phyloP scores from a whole-genome alignment of 2,797 vertebrate species.

The Leptatherina wallacei region DNA sequence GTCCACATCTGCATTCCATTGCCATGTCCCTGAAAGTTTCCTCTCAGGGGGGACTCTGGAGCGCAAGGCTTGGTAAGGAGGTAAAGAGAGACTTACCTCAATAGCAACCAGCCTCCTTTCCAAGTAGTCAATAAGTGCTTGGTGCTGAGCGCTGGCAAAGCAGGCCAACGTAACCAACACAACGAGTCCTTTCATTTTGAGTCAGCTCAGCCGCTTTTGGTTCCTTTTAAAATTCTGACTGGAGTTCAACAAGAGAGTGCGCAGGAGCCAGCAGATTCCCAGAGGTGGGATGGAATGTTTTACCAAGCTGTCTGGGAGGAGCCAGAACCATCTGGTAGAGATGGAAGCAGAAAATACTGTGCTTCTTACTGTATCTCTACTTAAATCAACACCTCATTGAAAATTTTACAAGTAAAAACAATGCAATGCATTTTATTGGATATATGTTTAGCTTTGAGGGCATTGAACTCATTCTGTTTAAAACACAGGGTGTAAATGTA shows the following conservation, averaged over 20 bases:
- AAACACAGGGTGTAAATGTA: constrained; percentile 4
- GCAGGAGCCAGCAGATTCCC: constrained; percentile 70
- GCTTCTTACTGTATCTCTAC: constrained; percentile 6
- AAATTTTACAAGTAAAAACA: neutral
- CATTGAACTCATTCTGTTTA: neutral
- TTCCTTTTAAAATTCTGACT: constrained; percentile 41
- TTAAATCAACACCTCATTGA: constrained; percentile 4
- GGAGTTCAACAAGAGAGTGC: constrained; percentile 54
- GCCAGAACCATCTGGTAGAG: constrained; percentile 79
- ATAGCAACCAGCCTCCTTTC: constrained; percentile 91
- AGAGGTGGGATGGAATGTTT: constrained; percentile 86
- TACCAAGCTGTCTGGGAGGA: constrained; percentile 80
- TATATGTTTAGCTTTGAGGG: neutral
- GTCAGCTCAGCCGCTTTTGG: constrained; percentile 40
- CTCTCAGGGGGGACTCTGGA: constrained; percentile 61
- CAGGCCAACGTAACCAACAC: constrained; percentile 82
- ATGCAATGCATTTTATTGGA: neutral
- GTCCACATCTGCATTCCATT: constrained; percentile 78
- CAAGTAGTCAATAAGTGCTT: constrained; percentile 95
- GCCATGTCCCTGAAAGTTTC: constrained; percentile 68
- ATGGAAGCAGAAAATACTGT: constrained; percentile 49
- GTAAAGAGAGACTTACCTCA: constrained; percentile 87
- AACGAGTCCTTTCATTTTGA: constrained; percentile 80
- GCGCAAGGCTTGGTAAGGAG: constrained; percentile 66
- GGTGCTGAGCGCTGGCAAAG: constrained; percentile 85